Percentiles rank a stretch among this genome's conserved stretches.
Evolutionary conservation across 2,113 vertebrate genomes (phyloP).

Genomic region (Butorides virescens): DNA sequence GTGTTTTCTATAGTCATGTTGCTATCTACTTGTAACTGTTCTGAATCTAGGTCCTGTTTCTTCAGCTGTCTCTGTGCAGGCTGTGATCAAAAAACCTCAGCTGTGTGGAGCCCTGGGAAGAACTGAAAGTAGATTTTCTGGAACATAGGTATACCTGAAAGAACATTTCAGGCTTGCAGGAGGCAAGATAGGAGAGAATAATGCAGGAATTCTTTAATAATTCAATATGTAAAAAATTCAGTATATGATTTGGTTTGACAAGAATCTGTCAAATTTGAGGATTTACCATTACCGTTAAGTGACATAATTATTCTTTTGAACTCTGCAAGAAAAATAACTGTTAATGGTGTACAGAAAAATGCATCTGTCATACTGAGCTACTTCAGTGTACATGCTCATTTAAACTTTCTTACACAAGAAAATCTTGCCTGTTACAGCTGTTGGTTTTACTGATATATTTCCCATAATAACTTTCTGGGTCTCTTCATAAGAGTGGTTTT

Average conservation of each 20-base stretch:
- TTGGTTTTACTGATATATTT: neutral
- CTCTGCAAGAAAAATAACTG: neutral
- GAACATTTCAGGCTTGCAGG: neutral
- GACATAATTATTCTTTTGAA: neutral
- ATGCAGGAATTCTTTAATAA: neutral
- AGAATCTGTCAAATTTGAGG: neutral
- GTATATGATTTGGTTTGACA: neutral
- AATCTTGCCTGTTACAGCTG: neutral
- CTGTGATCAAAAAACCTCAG: neutral
- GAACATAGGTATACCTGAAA: neutral
- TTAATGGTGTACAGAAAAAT: neutral
- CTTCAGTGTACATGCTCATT: neutral
- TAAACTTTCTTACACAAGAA: neutral
- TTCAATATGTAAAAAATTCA: neutral
- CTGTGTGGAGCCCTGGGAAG: neutral
- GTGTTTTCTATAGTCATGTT: neutral
- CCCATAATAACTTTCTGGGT: accelerated
- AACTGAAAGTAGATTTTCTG: neutral
- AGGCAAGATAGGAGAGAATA: neutral
- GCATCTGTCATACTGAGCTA: neutral
- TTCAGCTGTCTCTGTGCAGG: neutral
- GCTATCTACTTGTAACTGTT: neutral
- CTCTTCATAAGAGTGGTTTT: neutral
- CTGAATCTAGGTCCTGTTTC: neutral
- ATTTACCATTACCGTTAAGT: neutral